phyloP scores from a whole-genome alignment of 2,888 invertebrate species.

The Erebia aethiops region DNA sequence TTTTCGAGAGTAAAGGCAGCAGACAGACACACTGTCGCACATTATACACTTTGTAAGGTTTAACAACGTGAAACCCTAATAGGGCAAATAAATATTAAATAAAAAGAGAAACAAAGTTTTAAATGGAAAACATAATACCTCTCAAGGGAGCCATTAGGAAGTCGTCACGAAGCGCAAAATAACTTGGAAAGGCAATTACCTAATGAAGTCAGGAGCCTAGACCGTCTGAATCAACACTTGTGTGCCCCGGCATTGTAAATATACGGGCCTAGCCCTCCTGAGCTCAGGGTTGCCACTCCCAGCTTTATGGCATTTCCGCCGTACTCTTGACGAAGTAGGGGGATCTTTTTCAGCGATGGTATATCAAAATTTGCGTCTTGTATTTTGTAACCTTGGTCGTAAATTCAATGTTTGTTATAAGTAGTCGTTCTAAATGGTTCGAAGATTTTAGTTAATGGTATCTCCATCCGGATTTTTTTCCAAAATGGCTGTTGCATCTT shows the following conservation, averaged over 20 bases:
- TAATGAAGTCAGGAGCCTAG: constrained; percentile 48
- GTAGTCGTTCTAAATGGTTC: too few relatives aligned
- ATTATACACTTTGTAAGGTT: too few relatives aligned
- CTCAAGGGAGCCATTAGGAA: constrained; percentile 30
- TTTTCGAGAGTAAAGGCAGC: too few relatives aligned
- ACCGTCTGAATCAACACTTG: constrained; percentile 48
- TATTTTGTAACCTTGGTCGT: too few relatives aligned
- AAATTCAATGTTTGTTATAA: too few relatives aligned
- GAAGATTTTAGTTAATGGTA: too few relatives aligned
- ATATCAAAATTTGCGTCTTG: too few relatives aligned
- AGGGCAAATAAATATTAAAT: not conserved
- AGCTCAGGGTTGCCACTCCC: constrained; percentile 15
- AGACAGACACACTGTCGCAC: too few relatives aligned
- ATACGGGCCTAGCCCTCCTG: constrained; percentile 49
- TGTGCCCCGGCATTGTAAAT: constrained; percentile 58
- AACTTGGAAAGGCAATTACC: constrained; percentile 44
- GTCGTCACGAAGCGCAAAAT: constrained; percentile 43
- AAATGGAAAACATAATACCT: constrained; percentile 25
- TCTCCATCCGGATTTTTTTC: too few relatives aligned
- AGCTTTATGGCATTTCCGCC: not conserved
- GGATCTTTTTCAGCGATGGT: too few relatives aligned
- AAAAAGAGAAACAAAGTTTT: not conserved
- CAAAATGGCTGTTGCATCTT: too few relatives aligned
- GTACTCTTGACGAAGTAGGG: not conserved
- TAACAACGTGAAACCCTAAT: too few relatives aligned